phyloP scores from a whole-genome alignment of 1,140 invertebrate species.

The Atta cephalotes region DNA sequence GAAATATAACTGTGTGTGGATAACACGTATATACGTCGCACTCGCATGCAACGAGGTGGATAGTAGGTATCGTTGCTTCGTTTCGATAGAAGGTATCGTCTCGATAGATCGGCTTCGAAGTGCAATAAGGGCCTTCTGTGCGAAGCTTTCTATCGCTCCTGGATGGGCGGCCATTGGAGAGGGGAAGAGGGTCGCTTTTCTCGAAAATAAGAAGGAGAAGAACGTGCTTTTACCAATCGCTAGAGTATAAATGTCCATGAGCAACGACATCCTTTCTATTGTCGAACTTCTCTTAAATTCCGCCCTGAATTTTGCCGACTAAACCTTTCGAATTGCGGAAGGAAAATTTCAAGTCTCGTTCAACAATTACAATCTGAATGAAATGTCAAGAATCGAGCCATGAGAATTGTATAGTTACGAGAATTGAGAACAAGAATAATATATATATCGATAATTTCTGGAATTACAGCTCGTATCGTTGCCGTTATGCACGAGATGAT shows the following conservation, averaged over 20 bases:
- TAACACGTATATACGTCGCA: slow-evolving; percentile 23
- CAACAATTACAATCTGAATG: slow-evolving; percentile 12
- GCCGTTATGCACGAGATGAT: slow-evolving; percentile 3
- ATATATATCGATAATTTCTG: slow-evolving; percentile 3
- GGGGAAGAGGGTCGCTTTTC: slow-evolving; percentile 9
- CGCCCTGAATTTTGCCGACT: slow-evolving; percentile 45
- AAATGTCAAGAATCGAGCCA: slow-evolving; percentile 1
- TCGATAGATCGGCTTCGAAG: slow-evolving; percentile 38
- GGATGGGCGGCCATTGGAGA: slow-evolving; percentile 25
- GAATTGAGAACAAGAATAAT: background rate
- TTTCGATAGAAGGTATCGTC: slow-evolving; percentile 53
- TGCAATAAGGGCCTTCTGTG: slow-evolving; percentile 65
- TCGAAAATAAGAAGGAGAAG: slow-evolving; percentile 5
- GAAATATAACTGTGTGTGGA: slow-evolving; percentile 41
- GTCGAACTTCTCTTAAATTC: slow-evolving; percentile 58
- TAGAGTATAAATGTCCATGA: slow-evolving; percentile 57
- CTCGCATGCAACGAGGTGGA: slow-evolving; percentile 32
- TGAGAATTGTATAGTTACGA: background rate
- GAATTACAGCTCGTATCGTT: background rate
- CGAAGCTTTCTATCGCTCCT: slow-evolving; percentile 60
- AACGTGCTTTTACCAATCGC: slow-evolving; percentile 53
- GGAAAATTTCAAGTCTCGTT: background rate
- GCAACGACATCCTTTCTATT: slow-evolving; percentile 52
- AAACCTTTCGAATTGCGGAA: slow-evolving; percentile 1
- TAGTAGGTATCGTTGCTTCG: slow-evolving; percentile 53